Evolutionary conservation across 2,797 vertebrate species (phyloP), one percentile per base, ranked within the genome.

Genomic region (Acrossocheilus fasciatus): DNA sequence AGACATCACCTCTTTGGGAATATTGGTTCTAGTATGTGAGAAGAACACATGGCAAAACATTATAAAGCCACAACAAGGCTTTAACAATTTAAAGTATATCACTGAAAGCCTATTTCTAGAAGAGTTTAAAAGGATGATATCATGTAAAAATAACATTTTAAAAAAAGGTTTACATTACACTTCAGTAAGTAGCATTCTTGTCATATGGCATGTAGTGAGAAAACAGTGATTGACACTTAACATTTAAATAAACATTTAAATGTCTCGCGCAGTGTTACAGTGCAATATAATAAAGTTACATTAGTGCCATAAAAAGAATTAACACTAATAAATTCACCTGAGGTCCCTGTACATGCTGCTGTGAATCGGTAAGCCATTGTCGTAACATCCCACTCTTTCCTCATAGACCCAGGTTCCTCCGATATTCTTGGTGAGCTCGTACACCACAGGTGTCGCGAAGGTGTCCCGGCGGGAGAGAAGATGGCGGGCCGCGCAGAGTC

Each of bases 391-490:
- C 4, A 79, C 88, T 2, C 80, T 78, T 26, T 93, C 93, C 1
- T 91, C 90, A n/a, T 95, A 95, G 26, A 94, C 93, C 94, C 94
- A 95, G 47, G 93, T 94, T 64, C 94, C 94, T 5, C 94, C 94
- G 6, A 94, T 83, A 10, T 85, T 62, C 20, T 87, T 68, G 0
- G 90, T 92, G 18, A 89, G 88, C 86, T 95, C 94, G 26, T 92
- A 94, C 12, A 95, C 89, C 57, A 93, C 90, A 0, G 94, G 94
- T 1, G 92, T 89, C 3, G 87, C 91, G 70, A 94, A 95, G 9
- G 72, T 62, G 36, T 91, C 86, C 2, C 88, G 90, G 3, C 88
- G 89, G 4, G 92, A 84, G 5, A 94, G 92, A 6, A 95, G n/a
- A 52, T 95, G 92, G 2, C 90, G 92, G 1, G 93, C 92, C 0